Conservation (phyloP, 35 echinoderm and acorn worm species). For the Apostichopus parvimensis region DNA sequence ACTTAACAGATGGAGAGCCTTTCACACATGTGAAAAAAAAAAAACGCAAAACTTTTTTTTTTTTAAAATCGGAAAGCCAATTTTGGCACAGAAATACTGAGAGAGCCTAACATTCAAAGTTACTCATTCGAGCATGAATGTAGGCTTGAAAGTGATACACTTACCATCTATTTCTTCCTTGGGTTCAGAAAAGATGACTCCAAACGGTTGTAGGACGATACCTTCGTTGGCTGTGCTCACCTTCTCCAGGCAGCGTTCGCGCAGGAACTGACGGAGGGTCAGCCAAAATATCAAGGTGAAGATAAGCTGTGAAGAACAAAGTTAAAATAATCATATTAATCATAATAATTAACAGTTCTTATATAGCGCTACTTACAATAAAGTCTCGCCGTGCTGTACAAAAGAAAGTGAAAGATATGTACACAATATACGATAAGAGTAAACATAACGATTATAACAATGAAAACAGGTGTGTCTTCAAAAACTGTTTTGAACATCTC, state of each 20-base stretch:
- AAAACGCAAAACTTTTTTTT: too few species aligned
- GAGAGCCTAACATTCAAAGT: too few species aligned
- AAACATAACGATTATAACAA: too few species aligned
- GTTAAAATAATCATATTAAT: background rate
- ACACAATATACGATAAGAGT: too few species aligned
- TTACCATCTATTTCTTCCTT: conserved; percentile 77
- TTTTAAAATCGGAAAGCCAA: too few species aligned
- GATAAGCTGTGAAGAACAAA: conserved; percentile 26
- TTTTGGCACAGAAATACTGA: background rate
- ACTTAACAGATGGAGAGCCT: too few species aligned
- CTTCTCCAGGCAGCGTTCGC: conserved; percentile 63
- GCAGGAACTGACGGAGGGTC: conserved; percentile 86
- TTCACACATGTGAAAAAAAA: too few species aligned
- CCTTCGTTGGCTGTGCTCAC: conserved; percentile 59
- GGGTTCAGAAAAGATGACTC: conserved; percentile 93
- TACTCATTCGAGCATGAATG: too few species aligned
- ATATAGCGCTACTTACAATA: background rate
- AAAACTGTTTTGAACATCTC: too few species aligned
- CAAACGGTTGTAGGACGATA: conserved; percentile 93
- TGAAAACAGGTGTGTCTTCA: too few species aligned
- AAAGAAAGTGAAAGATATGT: too few species aligned
- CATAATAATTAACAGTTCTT: background rate
- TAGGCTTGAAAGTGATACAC: background rate
- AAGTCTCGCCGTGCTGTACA: background rate
- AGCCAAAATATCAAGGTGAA: conserved; percentile 90